Percentiles rank a stretch among this genome's conserved stretches.
Evolutionary conservation across 2,113 vertebrate genomes (phyloP).

Genomic region (Rallus limicola): DNA sequence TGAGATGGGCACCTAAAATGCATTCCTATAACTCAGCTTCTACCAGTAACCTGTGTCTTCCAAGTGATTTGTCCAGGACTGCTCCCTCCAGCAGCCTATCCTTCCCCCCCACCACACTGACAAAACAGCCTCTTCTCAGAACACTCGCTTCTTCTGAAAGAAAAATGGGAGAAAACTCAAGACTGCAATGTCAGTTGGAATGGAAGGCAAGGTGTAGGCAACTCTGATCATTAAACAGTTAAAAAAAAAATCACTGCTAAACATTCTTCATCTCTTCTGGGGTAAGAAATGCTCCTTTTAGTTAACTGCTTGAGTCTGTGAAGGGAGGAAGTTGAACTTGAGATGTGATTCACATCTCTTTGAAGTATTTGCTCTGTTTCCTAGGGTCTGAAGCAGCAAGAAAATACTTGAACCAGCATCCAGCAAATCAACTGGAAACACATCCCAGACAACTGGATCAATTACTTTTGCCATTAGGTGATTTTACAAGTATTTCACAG

Average conservation of each 20-base stretch:
- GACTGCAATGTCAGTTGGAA: slow-evolving; percentile 10
- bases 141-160: slow-evolving; percentile 57
- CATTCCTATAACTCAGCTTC: neutral
- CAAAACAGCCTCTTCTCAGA: slow-evolving; percentile 51
- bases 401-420: neutral
- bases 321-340: neutral
- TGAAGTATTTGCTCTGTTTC: neutral
- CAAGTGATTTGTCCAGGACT: slow-evolving; percentile 24
- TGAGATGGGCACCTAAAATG: slow-evolving; percentile 8
- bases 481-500: neutral
- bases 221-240: neutral
- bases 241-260: neutral
- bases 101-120: slow-evolving; percentile 28
- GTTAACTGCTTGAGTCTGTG: neutral
- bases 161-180: slow-evolving; percentile 61
- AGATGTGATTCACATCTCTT: neutral
- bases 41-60: slow-evolving; percentile 30
- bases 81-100: slow-evolving; percentile 42
- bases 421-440: neutral
- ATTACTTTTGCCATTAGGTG: neutral
- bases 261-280: neutral
- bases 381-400: neutral
- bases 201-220: neutral
- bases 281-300: neutral
- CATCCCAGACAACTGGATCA: neutral